A percentile compares a stretch with the other conserved stretches of the same genome.
phyloP scores from a whole-genome alignment of 2,888 invertebrate species.

The Nineta flava region DNA sequence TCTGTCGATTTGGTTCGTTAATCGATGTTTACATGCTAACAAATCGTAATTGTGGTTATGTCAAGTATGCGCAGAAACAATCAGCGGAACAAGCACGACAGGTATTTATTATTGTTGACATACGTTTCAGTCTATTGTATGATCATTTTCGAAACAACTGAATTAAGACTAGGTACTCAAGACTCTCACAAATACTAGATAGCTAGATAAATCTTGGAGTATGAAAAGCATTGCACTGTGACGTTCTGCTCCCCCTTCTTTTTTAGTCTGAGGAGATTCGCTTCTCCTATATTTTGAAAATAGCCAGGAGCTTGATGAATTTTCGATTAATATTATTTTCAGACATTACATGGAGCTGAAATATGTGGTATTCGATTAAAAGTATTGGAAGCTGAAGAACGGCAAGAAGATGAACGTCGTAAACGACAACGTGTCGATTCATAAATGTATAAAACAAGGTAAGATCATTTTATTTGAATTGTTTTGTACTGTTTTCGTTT shows the following conservation, averaged over 20 bases:
- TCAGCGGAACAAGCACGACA: constrained; percentile 63
- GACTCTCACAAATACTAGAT: too few relatives aligned
- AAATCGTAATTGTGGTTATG: constrained; percentile 85
- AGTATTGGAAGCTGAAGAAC: constrained; percentile 78
- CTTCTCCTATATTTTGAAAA: too few relatives aligned
- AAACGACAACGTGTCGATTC: constrained; percentile 11
- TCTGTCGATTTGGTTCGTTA: constrained; percentile 78
- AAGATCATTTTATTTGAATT: neutral
- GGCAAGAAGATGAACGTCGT: constrained; percentile 18
- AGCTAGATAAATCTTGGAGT: too few relatives aligned
- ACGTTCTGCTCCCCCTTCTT: too few relatives aligned
- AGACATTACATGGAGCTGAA: constrained; percentile 67
- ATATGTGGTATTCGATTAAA: constrained; percentile 73
- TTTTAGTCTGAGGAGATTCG: too few relatives aligned
- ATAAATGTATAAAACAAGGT: neutral
- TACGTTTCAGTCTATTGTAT: too few relatives aligned
- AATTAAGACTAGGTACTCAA: too few relatives aligned
- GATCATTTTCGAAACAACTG: neutral
- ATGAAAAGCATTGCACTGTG: too few relatives aligned
- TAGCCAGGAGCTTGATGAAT: too few relatives aligned
- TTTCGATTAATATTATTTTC: neutral
- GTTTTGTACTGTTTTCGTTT: too few relatives aligned
- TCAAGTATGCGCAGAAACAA: constrained; percentile 60
- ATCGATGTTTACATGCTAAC: constrained; percentile 81
- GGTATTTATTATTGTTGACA: constrained; percentile 27